Percentiles rank a stretch among this genome's conserved stretches.
These are phyloP conservation scores for Batillaria attramentaria DNA, from an alignment of 1,140 invertebrate species.

Conservation along the genomic window DNA sequence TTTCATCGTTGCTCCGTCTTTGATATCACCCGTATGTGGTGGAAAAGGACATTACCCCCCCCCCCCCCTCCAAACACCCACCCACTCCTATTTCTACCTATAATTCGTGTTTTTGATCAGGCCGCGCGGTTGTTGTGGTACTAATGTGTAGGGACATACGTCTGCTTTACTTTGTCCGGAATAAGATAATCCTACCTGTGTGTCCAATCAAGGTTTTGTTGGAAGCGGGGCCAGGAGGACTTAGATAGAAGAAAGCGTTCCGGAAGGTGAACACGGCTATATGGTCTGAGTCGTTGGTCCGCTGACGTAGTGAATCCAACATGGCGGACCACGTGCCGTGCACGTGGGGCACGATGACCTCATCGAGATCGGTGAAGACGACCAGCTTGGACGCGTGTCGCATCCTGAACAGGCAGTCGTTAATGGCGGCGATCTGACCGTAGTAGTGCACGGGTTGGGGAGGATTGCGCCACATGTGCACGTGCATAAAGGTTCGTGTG, in stretches of 20 bases:
- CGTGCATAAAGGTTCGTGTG: not conserved
- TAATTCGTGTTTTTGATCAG: no score
- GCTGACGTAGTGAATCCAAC: not conserved
- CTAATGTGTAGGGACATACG: no score
- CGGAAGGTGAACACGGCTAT: not conserved
- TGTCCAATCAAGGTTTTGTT: no score
- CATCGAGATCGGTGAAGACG: conserved; percentile 27
- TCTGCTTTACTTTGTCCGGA: no score
- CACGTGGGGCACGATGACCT: conserved; percentile 26
- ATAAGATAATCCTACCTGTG: no score
- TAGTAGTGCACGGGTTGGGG: conserved; percentile 23
- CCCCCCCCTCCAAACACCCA: no score
- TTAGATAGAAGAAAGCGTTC: not conserved
- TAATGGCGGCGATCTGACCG: conserved; percentile 29
- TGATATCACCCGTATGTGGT: no score
- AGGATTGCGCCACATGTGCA: not conserved
- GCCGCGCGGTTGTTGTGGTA: no score
- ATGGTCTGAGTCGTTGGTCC: not conserved
- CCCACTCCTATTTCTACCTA: no score
- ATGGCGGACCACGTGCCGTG: conserved; percentile 20
- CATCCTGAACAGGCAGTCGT: conserved; percentile 42
- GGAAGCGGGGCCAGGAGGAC: no score
- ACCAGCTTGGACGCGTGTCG: conserved; percentile 20
- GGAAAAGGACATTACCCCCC: no score
- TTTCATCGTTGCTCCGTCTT: no score